Conservation (phyloP, 2,888 invertebrate genomes). For the Mimas tiliae region DNA sequence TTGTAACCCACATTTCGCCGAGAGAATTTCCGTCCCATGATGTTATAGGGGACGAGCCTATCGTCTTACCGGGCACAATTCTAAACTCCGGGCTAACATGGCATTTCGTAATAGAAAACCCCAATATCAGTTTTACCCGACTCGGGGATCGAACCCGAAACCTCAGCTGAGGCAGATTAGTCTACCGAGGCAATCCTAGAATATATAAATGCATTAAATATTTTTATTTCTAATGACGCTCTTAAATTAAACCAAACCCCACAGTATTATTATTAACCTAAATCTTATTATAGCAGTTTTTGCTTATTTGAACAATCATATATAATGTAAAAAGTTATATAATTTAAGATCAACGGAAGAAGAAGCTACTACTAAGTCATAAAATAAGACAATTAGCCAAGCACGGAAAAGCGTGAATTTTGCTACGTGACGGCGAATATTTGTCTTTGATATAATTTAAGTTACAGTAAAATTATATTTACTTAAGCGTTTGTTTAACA, state of each 20-base stretch:
- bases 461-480: background rate
- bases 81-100: too few species aligned
- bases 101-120: too few species aligned
- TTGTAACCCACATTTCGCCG: too few species aligned
- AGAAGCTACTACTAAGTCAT: slow-evolving; percentile 37
- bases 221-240: background rate
- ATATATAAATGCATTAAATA: too few species aligned
- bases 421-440: slow-evolving; percentile 41
- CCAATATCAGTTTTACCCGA: too few species aligned
- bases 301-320: background rate
- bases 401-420: slow-evolving; percentile 39
- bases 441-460: slow-evolving; percentile 32
- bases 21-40: too few species aligned
- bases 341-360: background rate
- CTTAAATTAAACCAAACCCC: background rate
- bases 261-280: background rate
- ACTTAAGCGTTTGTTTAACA: background rate
- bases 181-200: too few species aligned
- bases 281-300: background rate
- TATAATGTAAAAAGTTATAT: background rate
- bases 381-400: slow-evolving; percentile 39
- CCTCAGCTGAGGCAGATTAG: too few species aligned
- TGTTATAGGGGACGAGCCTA: too few species aligned
- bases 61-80: too few species aligned
- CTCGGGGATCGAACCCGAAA: too few species aligned